These are phyloP conservation scores for Leptopilina clavipes DNA, from an alignment of 1,140 invertebrate genomes.

Conservation along the genomic window DNA sequence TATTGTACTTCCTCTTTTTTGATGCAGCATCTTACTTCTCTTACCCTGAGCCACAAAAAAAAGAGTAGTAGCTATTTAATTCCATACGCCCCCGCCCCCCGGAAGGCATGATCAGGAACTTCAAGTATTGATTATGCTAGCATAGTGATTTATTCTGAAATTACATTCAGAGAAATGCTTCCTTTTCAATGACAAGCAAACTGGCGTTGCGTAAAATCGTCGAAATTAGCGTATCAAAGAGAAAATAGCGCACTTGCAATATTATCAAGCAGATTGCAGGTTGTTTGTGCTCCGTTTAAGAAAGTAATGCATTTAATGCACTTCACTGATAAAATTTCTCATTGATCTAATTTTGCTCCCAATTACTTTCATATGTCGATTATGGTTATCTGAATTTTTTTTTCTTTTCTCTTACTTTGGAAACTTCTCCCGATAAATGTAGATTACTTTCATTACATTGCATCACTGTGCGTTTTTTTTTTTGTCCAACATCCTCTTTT, in stretches of 20 bases:
- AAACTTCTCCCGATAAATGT: too few species aligned
- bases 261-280: neutral
- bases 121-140: slow-evolving; percentile 8
- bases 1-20: slow-evolving; percentile 42
- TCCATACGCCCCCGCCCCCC: slow-evolving; percentile 47
- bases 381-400: neutral
- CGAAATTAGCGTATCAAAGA: slow-evolving; percentile 19
- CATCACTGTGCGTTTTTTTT: too few species aligned
- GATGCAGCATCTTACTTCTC: neutral
- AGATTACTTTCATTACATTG: too few species aligned
- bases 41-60: slow-evolving; percentile 36
- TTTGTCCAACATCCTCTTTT: too few species aligned
- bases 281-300: neutral
- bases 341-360: neutral
- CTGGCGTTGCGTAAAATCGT: slow-evolving; percentile 27
- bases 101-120: slow-evolving; percentile 40
- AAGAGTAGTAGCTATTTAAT: slow-evolving; percentile 43
- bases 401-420: neutral
- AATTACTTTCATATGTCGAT: neutral
- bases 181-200: slow-evolving; percentile 32
- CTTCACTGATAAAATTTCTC: neutral
- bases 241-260: slow-evolving; percentile 5
- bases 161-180: slow-evolving; percentile 28
- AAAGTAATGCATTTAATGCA: neutral
- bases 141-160: slow-evolving; percentile 29